These are phyloP conservation scores for Acanthis flammea DNA, from an alignment of 2,797 vertebrate genomes.

Conservation along the genomic window DNA sequence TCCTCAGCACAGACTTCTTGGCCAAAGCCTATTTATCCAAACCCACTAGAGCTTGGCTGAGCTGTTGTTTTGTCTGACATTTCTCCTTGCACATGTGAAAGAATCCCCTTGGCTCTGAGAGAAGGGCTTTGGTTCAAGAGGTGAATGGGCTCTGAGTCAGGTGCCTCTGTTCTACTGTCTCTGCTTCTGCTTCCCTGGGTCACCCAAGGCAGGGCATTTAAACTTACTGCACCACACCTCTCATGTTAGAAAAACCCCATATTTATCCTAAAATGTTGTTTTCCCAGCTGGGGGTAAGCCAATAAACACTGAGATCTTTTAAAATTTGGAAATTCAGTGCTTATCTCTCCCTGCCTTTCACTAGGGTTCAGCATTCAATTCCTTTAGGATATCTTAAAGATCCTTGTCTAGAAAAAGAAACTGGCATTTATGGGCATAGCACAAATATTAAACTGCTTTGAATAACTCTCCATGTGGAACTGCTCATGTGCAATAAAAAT, in stretches of 20 bases:
- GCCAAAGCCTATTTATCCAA: neutral
- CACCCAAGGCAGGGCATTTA: neutral
- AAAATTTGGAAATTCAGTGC: neutral
- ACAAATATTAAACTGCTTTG: constrained; percentile 10
- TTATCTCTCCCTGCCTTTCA: neutral
- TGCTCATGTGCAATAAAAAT: constrained; percentile 18
- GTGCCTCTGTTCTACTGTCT: rapidly evolving
- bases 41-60: neutral
- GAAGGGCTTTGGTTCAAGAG: neutral
- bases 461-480: constrained; percentile 11
- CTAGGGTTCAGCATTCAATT: neutral
- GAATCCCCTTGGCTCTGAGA: neutral
- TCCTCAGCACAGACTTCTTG: neutral
- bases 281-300: neutral
- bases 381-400: neutral
- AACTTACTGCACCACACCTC: neutral
- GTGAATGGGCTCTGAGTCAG: neutral
- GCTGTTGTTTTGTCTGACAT: neutral
- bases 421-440: neutral
- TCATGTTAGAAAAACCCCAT: neutral
- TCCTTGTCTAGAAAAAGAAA: neutral
- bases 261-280: neutral
- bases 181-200: neutral
- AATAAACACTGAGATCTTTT: neutral
- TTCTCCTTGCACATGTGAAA: neutral